A percentile compares a stretch with the other conserved stretches of the same genome.
Conservation (phyloP, 2,797 vertebrate genomes). For the Sternarchorhynchus goeldii region DNA sequence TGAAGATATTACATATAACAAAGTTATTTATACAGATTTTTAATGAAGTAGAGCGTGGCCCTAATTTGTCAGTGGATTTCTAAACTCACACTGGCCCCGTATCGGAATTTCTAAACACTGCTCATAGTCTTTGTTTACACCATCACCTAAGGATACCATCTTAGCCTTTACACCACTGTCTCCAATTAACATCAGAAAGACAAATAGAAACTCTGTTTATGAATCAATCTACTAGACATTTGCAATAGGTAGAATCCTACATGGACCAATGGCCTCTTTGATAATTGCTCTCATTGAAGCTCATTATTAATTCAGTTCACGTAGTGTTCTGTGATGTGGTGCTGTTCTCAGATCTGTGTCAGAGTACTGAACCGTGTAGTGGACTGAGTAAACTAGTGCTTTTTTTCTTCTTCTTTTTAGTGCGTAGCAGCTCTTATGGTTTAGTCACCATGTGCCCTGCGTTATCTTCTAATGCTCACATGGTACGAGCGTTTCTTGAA, state of each 20-base stretch:
- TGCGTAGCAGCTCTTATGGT: not conserved
- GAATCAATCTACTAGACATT: not conserved
- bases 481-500: not conserved
- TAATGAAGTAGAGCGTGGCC: conserved; percentile 30
- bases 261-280: conserved; percentile 7
- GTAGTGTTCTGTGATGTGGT: conserved; percentile 14
- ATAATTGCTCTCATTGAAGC: conserved; percentile 20
- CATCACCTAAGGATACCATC: conserved; percentile 2
- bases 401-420: not conserved
- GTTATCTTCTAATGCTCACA: conserved; percentile 24
- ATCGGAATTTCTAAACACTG: conserved; percentile 25
- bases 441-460: conserved; percentile 12
- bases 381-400: not conserved
- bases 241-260: not conserved
- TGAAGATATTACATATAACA: conserved; percentile 33
- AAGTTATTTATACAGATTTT: conserved; percentile 55
- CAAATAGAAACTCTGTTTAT: conserved; percentile 15
- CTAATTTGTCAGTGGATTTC: conserved; percentile 31
- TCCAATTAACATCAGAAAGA: conserved; percentile 14
- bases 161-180: conserved; percentile 46
- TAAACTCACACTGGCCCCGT: conserved; percentile 16
- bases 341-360: conserved; percentile 10
- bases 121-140: conserved; percentile 33
- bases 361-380: conserved; percentile 19
- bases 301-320: conserved; percentile 33